phyloP scores from a whole-genome alignment of 2,797 vertebrate genomes.

The Sebastes steindachneri region DNA sequence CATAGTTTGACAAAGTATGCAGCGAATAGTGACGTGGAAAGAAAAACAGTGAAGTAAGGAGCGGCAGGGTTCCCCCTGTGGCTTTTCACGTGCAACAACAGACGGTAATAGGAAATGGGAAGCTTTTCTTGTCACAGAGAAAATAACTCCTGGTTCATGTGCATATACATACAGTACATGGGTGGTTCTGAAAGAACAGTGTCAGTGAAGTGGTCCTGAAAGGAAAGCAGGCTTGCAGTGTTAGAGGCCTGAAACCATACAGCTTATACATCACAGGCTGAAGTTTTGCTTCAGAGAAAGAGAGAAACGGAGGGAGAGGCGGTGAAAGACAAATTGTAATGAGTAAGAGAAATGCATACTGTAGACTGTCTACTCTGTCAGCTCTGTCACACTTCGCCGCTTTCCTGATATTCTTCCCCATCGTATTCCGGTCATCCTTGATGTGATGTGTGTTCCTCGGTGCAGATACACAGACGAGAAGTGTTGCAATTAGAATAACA shows the following conservation, averaged over 20 bases:
- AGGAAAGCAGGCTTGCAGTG: constrained; percentile 41
- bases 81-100: not conserved
- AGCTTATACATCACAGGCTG: not conserved
- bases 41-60: constrained; percentile 44
- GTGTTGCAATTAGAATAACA: not conserved
- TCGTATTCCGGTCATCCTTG: constrained; percentile 10
- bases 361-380: constrained; percentile 31
- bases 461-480: not conserved
- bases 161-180: not conserved
- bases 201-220: constrained; percentile 50
- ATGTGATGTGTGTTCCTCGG: constrained; percentile 7
- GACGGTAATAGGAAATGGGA: not conserved
- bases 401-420: constrained; percentile 28
- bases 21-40: constrained; percentile 48
- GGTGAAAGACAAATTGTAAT: not conserved
- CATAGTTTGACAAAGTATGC: constrained; percentile 62
- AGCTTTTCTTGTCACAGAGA: not conserved
- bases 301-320: not conserved
- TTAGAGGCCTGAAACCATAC: not conserved
- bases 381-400: constrained; percentile 43
- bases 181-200: constrained; percentile 33
- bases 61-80: not conserved
- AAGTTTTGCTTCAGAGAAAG: not conserved
- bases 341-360: constrained; percentile 4
- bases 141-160: not conserved